A percentile compares a stretch with the other conserved stretches of the same genome.
Evolutionary conservation across 2,797 vertebrate species (phyloP).

Genomic region (Spatula clypeata): DNA sequence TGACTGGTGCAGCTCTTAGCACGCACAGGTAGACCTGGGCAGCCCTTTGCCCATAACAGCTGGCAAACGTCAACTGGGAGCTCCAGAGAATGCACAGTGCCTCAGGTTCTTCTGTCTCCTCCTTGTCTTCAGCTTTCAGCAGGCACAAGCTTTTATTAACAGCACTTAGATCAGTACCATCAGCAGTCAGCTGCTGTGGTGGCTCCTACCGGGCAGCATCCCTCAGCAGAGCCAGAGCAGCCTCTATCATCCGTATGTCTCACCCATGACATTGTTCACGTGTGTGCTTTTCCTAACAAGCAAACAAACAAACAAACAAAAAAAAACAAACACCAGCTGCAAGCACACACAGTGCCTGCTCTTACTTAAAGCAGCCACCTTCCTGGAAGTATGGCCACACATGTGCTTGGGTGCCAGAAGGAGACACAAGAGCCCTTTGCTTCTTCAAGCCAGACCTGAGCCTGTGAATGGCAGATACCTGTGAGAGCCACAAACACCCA

Average conservation of each 20-base stretch:
- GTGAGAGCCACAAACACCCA: not conserved
- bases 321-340: not conserved
- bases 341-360: fast-evolving
- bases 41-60: not conserved
- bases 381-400: not conserved
- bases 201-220: not conserved
- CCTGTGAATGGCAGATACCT: not conserved
- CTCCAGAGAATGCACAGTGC: not conserved
- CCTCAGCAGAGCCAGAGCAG: not conserved
- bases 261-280: fast-evolving
- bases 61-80: not conserved
- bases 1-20: fast-evolving
- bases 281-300: not conserved
- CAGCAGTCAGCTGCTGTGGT: not conserved
- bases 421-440: fast-evolving
- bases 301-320: too few relatives aligned
- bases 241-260: not conserved
- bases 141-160: not conserved
- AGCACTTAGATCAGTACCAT: not conserved
- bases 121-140: not conserved
- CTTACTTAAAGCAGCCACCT: not conserved
- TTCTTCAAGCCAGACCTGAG: not conserved
- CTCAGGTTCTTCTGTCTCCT: not conserved
- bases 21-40: fast-evolving
- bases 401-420: fast-evolving